phyloP scores from a whole-genome alignment of 2,797 vertebrate species.

The Peromyscus eremicus region DNA sequence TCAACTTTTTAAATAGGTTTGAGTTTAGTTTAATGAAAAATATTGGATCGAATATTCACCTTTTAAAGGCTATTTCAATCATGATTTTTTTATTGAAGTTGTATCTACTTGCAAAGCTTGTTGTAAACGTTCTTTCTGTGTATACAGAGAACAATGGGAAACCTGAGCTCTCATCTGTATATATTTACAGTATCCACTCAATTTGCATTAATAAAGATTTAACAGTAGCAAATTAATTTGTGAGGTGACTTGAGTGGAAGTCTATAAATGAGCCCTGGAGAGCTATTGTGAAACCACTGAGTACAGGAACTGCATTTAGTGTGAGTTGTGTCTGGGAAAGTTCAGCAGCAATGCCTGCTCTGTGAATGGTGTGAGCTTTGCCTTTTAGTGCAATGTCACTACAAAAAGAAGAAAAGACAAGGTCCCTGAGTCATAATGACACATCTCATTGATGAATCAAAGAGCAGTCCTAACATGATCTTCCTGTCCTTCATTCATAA shows the following conservation, averaged over 20 bases:
- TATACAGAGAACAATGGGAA: not conserved
- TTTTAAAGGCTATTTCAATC: not conserved
- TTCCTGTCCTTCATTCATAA: not conserved
- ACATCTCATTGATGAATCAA: not conserved
- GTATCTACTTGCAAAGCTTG: slow-evolving; percentile 3
- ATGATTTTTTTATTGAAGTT: not conserved
- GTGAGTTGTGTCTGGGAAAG: not conserved
- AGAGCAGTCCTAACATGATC: not conserved
- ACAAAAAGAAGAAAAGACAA: not conserved
- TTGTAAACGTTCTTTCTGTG: not conserved
- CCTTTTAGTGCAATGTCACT: not conserved
- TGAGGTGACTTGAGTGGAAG: slow-evolving; percentile 63
- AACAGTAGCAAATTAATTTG: slow-evolving; percentile 65
- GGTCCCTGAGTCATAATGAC: not conserved
- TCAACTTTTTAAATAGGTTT: slow-evolving; percentile 54
- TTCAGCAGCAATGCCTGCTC: not conserved
- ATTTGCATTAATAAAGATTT: slow-evolving; percentile 72
- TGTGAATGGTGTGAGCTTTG: not conserved
- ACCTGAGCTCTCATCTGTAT: not conserved
- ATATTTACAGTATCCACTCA: slow-evolving; percentile 61
- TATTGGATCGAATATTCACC: not conserved
- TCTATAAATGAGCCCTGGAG: slow-evolving; percentile 44
- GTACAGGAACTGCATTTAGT: slow-evolving; percentile 21
- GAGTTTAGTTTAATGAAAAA: not conserved
- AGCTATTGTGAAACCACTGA: slow-evolving; percentile 57